A percentile compares a stretch with the other conserved stretches of the same genome.
Evolutionary conservation across 2,113 vertebrate genomes (phyloP).

Genomic region (Colossoma macropomum): DNA sequence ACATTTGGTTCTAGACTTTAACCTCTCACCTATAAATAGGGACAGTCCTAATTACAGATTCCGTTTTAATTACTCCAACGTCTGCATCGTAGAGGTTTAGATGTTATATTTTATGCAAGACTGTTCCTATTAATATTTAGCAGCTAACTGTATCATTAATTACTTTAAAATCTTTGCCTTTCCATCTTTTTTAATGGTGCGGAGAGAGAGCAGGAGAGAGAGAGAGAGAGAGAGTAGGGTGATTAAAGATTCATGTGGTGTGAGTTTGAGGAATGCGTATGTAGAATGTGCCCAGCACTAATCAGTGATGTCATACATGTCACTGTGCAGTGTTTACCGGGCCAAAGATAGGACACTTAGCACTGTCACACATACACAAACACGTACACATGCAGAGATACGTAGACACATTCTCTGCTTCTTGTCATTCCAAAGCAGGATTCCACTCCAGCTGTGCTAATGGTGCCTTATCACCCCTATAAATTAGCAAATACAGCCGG

Average conservation of each 20-base stretch:
- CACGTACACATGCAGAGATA: slow-evolving; percentile 10
- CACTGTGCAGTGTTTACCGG: slow-evolving; percentile 85
- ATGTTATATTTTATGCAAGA: slow-evolving; percentile 97
- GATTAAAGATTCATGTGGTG: slow-evolving; percentile 94
- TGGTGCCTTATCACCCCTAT: slow-evolving; percentile 20
- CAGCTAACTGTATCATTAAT: slow-evolving; percentile 98
- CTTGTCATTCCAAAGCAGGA: slow-evolving; percentile 38
- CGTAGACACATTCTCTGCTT: slow-evolving; percentile 49
- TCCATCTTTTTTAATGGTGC: slow-evolving; percentile 93
- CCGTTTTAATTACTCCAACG: slow-evolving; percentile 91
- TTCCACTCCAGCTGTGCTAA: slow-evolving; percentile 17
- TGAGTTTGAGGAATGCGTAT: slow-evolving; percentile 92
- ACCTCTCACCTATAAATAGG: slow-evolving; percentile 85
- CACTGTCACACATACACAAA: slow-evolving; percentile 26
- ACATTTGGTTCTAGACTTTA: slow-evolving; percentile 66
- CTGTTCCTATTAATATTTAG: slow-evolving; percentile 98
- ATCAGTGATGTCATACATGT: slow-evolving; percentile 81
- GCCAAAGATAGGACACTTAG: slow-evolving; percentile 47
- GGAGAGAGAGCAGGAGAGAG: slow-evolving; percentile 79
- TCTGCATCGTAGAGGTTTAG: slow-evolving; percentile 93
- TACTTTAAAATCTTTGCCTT: slow-evolving; percentile 93
- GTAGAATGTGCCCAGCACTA: slow-evolving; percentile 78
- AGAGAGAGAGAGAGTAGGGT: slow-evolving; percentile 77
- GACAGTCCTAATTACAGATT: slow-evolving; percentile 84
- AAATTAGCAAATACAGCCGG: slow-evolving; percentile 9